A percentile compares a stretch with the other conserved stretches of the same genome.
Conservation (phyloP, 2,888 invertebrate species). For the Heteromurus nitidus region DNA sequence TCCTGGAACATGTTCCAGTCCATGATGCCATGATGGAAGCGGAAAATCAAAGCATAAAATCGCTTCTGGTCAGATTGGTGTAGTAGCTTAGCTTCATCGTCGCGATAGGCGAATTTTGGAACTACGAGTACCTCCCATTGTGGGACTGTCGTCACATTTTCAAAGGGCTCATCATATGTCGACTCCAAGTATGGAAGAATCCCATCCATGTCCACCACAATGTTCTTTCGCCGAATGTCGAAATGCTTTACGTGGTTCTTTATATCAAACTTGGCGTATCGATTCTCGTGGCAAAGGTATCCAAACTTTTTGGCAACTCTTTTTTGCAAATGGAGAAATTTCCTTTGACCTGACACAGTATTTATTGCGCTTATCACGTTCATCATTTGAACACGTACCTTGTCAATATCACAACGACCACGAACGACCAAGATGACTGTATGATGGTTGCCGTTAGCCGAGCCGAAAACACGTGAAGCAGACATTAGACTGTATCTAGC, state of each 20-base stretch:
- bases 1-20: conserved; percentile 46
- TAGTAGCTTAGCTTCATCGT: background rate
- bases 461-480: conserved; percentile 24
- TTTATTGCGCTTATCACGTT: background rate
- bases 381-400: conserved; percentile 18
- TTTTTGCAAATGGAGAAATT: conserved; percentile 13
- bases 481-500: conserved; percentile 11
- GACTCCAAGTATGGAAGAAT: conserved; percentile 31
- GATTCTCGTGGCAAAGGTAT: conserved; percentile 38
- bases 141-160: conserved; percentile 23
- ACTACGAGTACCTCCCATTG: conserved; percentile 50
- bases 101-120: conserved; percentile 25
- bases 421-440: conserved; percentile 29
- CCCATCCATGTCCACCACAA: background rate
- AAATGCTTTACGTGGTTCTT: conserved; percentile 50
- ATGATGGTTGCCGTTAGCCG: conserved; percentile 2
- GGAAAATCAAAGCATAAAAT: conserved; percentile 39
- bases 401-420: conserved; percentile 44
- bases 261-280: conserved; percentile 20
- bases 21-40: conserved; percentile 47
- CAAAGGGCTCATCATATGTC: conserved; percentile 30
- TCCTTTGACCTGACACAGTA: background rate
- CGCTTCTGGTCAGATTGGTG: background rate
- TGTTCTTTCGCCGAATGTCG: conserved; percentile 23
- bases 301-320: conserved; percentile 25